These are phyloP conservation scores for Fistularia tabacaria DNA, from an alignment of 2,797 vertebrate species.

Conservation along the genomic window DNA sequence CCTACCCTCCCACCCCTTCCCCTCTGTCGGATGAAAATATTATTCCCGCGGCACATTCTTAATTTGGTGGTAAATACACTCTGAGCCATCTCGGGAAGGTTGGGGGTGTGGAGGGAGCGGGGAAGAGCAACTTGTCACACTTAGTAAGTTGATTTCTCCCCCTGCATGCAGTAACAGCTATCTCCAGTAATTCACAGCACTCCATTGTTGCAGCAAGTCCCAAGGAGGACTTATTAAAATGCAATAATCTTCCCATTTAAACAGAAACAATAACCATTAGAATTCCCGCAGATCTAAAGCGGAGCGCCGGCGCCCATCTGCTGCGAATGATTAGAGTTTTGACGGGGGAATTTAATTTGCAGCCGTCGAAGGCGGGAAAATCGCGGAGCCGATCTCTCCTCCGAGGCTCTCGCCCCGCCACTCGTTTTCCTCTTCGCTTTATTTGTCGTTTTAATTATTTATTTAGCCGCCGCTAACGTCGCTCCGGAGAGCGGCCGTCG, in stretches of 20 bases:
- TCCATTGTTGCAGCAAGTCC: conserved; percentile 97
- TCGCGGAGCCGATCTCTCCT: conserved; percentile 88
- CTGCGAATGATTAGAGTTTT: conserved; percentile 98
- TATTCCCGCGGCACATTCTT: conserved; percentile 98
- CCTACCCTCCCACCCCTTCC: conserved; percentile 49
- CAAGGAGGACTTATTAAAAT: conserved; percentile 99
- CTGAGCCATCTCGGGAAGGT: conserved; percentile 88
- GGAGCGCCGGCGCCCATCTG: conserved; percentile 97
- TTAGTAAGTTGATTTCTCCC: conserved; percentile 98
- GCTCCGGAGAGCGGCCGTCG: conserved; percentile 46
- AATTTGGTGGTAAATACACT: conserved; percentile 99
- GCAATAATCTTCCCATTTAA: conserved; percentile 99
- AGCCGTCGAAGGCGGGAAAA: conserved; percentile 96
- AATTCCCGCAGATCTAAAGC: conserved; percentile 99
- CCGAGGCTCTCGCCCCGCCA: conserved; percentile 86
- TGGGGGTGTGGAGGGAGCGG: conserved; percentile 75
- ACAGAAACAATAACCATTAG: conserved; percentile 99
- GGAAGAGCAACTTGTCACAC: conserved; percentile 98
- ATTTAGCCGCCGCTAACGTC: conserved; percentile 62
- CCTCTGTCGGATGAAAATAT: conserved; percentile 97
- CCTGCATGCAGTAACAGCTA: conserved; percentile 94
- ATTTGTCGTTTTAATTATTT: conserved; percentile 71
- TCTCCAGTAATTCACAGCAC: conserved; percentile 97
- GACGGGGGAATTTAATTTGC: conserved; percentile 99
- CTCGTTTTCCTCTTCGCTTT: conserved; percentile 76